A percentile compares a stretch with the other conserved stretches of the same genome.
These are phyloP conservation scores for Pygmarrhopalites habei DNA, from an alignment of 1,140 invertebrate species.

Conservation along the genomic window DNA sequence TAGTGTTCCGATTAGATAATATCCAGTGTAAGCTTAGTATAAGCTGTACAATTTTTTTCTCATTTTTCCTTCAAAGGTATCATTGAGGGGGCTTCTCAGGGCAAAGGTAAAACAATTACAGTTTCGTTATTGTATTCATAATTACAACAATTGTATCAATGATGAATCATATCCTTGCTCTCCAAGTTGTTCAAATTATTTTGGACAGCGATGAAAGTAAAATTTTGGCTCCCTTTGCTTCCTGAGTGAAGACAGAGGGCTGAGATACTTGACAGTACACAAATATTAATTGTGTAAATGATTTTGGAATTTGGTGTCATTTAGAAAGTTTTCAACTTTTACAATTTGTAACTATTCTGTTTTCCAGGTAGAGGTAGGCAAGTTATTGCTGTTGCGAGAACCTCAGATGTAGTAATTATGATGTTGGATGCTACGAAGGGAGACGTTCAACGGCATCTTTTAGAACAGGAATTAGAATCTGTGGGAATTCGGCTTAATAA, in stretches of 20 bases:
- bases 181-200: neutral
- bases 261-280: neutral
- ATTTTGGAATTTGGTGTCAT: neutral
- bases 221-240: neutral
- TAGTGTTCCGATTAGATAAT: conserved; percentile 41
- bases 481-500: conserved; percentile 95
- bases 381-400: conserved; percentile 94
- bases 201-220: neutral
- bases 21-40: neutral
- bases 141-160: neutral
- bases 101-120: conserved; percentile 73
- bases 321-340: neutral
- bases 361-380: conserved; percentile 44
- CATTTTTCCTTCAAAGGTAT: too few species aligned
- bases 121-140: neutral
- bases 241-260: neutral
- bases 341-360: neutral
- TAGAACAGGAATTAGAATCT: conserved; percentile 90
- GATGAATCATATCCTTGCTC: conserved; percentile 10
- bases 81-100: conserved; percentile 93
- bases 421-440: conserved; percentile 98
- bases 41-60: too few species aligned
- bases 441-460: conserved; percentile 79
- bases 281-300: too few species aligned
- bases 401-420: conserved; percentile 94